Percentiles rank a stretch among this genome's conserved stretches.
These are phyloP conservation scores for Hirtodrosophila confusa DNA, from an alignment of 2,888 invertebrate species.

Conservation along the genomic window DNA sequence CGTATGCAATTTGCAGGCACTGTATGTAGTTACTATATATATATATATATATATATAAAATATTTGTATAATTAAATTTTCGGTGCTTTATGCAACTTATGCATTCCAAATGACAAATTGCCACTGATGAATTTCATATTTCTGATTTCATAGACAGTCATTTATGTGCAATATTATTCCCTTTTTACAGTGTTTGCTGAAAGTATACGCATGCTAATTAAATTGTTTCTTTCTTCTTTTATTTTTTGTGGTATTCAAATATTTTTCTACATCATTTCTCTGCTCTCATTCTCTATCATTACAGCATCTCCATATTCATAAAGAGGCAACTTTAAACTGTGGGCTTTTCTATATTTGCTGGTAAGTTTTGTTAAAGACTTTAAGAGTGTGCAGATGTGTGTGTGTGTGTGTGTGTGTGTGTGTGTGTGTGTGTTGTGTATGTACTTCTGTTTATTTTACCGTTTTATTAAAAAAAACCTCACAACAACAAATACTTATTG, in stretches of 20 bases:
- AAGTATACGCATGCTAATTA: conserved; percentile 60
- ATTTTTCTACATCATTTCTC: background rate
- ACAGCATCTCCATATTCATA: conserved; percentile 25
- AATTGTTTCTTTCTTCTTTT: conserved; percentile 35
- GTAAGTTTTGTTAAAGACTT: too few relatives aligned
- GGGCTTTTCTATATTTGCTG: too few relatives aligned
- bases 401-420: conserved; percentile 9
- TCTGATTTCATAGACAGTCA: conserved; percentile 20
- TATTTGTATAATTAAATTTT: too few relatives aligned
- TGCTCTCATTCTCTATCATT: conserved; percentile 27
- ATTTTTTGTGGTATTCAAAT: background rate
- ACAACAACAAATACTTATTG: conserved; percentile 55
- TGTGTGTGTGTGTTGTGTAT: conserved; percentile 5
- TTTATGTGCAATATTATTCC: background rate
- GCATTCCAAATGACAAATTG: too few relatives aligned
- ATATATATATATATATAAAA: too few relatives aligned
- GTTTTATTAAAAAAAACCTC: conserved; percentile 48
- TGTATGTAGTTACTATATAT: too few relatives aligned
- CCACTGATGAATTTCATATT: conserved; percentile 34
- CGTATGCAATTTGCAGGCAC: too few relatives aligned
- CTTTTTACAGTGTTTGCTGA: conserved; percentile 33
- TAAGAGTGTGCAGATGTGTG: background rate
- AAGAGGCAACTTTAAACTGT: too few relatives aligned
- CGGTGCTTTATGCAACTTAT: too few relatives aligned
- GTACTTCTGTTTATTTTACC: conserved; percentile 39